Conservation (phyloP, 23 tunicate species). For the Styela plicata region DNA sequence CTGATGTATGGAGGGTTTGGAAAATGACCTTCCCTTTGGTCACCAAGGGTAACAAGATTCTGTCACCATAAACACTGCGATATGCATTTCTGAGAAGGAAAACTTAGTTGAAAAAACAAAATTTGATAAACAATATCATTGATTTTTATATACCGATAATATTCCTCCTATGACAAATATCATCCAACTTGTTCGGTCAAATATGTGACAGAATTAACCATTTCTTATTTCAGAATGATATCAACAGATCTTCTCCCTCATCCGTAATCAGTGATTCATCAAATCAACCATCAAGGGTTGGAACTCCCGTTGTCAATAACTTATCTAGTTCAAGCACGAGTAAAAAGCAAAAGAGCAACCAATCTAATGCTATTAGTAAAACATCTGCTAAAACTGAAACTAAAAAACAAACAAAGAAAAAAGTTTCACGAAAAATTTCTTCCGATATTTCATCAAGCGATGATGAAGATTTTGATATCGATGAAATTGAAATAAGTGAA, state of each 20-base stretch:
- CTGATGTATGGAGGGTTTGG: no score
- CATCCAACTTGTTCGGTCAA: no score
- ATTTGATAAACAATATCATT: no score
- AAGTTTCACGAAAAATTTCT: neutral
- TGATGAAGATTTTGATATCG: slow-evolving; percentile 5
- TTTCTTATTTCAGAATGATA: neutral
- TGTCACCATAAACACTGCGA: no score
- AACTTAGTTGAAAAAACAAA: no score
- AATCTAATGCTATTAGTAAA: neutral
- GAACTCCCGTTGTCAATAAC: neutral
- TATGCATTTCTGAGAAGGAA: no score
- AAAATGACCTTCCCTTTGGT: no score
- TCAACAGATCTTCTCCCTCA: neutral
- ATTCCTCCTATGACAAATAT: no score
- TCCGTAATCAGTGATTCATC: slow-evolving; percentile 5
- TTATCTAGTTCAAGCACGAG: neutral
- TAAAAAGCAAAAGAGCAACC: neutral
- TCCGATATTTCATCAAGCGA: slow-evolving; percentile 12
- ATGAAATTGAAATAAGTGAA: slow-evolving; percentile 4
- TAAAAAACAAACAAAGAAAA: neutral
- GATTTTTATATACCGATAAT: no score
- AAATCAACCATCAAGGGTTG: neutral
- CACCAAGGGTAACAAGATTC: no score
- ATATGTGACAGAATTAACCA: no score
- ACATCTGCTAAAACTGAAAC: neutral